Base-by-base conservation (phyloP, 2,797 vertebrate species). In the Nannoperca obscura region DNA sequence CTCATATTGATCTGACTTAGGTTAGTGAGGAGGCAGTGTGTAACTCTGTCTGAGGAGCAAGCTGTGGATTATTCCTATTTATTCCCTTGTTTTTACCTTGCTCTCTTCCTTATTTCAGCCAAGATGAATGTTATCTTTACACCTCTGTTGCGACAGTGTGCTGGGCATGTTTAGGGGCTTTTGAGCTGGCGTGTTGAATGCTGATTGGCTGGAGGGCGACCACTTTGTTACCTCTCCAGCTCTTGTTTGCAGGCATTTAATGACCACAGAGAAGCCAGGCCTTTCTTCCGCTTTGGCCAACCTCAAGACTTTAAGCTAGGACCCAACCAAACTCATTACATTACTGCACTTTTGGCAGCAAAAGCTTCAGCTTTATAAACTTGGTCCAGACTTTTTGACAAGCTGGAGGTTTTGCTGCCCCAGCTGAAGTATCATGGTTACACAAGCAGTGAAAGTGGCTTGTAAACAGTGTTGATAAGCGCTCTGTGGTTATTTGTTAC, bases 401-500 rank as follows among this genome's bases (percentile, higher is more conserved):
- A 64, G 42, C 47, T 1, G 7, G 40, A 72, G 55, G 47, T 59
- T 67, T 85, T 73, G 75, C 70, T 69, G 30, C 69, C 20, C 24
- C 32, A 24, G 58, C 24, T 65, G 13, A 60, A 42, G 86, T 81
- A 58, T 89, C 72, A 49, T 50, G 76, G 78, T 78, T 91, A 69
- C 85, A 80, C 64, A 76, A 67, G 81, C 82, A 67, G 75, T 82
- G 40, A 76, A 80, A 81, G 57, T 69, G 64, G 71, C 69, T 80
- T 67, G 72, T 86, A 85, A 87, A 82, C 78, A 71, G 54, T 62
- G 52, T 57, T 86, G 81, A 87, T 88, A 72, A 80, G 67, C 34
- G 17, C 49, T 76, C 47, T 61, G 60, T 63, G 82, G 71, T 84
- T 89, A 78, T 88, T 85, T 89, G 75, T 80, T 83, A 69, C 86